Conservation (phyloP, 92 coral and sea anemone species). For the Phymanthus crucifer region DNA sequence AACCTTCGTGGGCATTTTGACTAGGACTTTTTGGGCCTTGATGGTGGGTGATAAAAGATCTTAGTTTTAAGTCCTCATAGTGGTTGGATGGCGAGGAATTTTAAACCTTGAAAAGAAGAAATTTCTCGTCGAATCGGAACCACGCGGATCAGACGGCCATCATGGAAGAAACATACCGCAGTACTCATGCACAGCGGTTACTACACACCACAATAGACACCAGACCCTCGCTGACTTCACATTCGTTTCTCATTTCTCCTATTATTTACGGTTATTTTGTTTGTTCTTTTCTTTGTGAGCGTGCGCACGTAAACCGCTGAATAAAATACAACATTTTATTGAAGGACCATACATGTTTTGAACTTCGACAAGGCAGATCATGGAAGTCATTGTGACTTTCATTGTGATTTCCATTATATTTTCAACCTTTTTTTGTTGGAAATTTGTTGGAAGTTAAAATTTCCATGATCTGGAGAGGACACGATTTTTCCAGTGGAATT, state of each 20-base stretch:
- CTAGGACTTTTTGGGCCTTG: constrained; percentile 29
- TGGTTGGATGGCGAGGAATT: constrained; percentile 35
- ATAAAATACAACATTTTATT: too few relatives aligned
- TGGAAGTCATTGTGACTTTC: neutral
- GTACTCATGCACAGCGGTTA: constrained; percentile 61
- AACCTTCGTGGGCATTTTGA: constrained; percentile 76
- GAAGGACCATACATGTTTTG: too few relatives aligned
- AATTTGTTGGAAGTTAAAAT: too few relatives aligned
- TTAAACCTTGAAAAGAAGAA: constrained; percentile 45
- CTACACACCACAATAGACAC: constrained; percentile 17
- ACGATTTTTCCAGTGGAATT: too few relatives aligned
- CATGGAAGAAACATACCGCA: constrained; percentile 54
- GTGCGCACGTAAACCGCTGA: too few relatives aligned
- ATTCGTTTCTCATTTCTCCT: neutral
- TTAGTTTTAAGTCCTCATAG: constrained; percentile 53
- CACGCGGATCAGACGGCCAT: constrained; percentile 91
- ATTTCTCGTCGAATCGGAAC: constrained; percentile 38
- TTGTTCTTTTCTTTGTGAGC: neutral
- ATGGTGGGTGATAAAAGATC: constrained; percentile 18
- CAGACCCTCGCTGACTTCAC: constrained; percentile 10
- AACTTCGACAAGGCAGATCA: too few relatives aligned
- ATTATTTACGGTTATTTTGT: neutral
- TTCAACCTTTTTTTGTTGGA: too few relatives aligned
- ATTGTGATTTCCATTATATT: too few relatives aligned
- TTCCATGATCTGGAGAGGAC: too few relatives aligned